A percentile compares a stretch with the other conserved stretches of the same genome.
Conservation (phyloP, 2,888 invertebrate genomes). For the Agrochola macilenta region DNA sequence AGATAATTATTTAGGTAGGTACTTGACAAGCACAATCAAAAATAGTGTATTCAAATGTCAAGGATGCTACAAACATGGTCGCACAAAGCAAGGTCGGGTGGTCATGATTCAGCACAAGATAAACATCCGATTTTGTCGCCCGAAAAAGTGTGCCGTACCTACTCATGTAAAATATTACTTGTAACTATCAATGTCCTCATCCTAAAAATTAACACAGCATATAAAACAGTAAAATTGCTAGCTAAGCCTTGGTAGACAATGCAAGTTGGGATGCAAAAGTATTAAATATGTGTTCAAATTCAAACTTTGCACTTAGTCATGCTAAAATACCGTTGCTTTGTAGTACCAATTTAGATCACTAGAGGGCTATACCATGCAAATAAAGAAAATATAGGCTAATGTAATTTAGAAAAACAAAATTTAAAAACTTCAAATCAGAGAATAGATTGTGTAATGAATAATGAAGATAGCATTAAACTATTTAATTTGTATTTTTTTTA, state of each 20-base stretch:
- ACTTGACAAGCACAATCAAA: neutral
- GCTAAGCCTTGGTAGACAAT: neutral
- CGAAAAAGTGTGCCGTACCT: neutral
- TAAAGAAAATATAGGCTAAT: neutral
- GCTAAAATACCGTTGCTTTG: too few relatives aligned
- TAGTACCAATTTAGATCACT: too few relatives aligned
- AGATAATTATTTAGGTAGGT: neutral
- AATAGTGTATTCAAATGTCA: neutral
- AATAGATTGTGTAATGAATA: neutral
- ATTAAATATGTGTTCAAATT: neutral
- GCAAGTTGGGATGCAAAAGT: neutral
- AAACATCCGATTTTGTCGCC: too few relatives aligned
- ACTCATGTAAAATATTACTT: too few relatives aligned
- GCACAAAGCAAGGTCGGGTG: neutral
- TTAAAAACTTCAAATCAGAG: neutral
- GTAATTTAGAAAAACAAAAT: neutral
- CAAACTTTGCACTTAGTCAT: neutral
- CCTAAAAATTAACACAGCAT: neutral
- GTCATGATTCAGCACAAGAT: neutral
- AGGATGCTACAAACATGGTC: neutral
- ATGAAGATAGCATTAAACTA: neutral
- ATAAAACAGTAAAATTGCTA: neutral
- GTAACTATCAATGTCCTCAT: neutral
- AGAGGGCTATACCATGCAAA: too few relatives aligned
- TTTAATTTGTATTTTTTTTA: neutral